phyloP scores from a whole-genome alignment of 1,140 invertebrate species.

The Zaprionus gabonicus region DNA sequence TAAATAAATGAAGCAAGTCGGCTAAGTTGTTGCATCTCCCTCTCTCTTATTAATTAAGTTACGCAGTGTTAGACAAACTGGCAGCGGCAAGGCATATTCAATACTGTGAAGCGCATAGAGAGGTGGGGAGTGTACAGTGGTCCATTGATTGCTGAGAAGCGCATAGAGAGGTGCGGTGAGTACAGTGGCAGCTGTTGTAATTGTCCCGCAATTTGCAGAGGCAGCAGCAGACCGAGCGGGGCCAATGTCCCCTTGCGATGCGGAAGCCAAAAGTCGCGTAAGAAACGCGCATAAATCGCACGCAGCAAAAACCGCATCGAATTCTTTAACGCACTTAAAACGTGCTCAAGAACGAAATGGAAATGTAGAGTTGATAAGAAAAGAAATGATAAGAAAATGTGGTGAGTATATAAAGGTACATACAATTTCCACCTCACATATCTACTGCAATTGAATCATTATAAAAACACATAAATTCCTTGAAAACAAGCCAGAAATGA shows the following conservation, averaged over 20 bases:
- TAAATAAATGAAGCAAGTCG: constrained; percentile 68
- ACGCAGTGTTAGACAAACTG: constrained; percentile 46
- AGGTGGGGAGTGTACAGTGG: background rate
- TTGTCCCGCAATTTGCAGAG: constrained; percentile 57
- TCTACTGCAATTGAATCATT: too few species aligned
- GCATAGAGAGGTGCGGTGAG: constrained; percentile 13
- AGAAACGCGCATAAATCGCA: constrained; percentile 10
- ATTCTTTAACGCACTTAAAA: constrained; percentile 23
- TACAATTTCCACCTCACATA: too few species aligned
- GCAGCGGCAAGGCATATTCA: background rate
- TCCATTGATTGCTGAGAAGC: constrained; percentile 10
- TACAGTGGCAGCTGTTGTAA: constrained; percentile 30
- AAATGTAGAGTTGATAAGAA: background rate
- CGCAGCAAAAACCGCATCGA: background rate
- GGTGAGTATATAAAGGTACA: too few species aligned
- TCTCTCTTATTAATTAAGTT: constrained; percentile 67
- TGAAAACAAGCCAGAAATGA: background rate
- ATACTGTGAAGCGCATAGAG: constrained; percentile 24
- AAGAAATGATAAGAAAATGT: background rate
- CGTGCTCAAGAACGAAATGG: constrained; percentile 17
- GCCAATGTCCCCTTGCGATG: constrained; percentile 56
- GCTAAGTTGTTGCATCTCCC: constrained; percentile 19
- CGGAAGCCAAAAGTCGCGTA: constrained; percentile 51
- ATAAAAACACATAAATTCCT: background rate
- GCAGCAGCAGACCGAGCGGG: constrained; percentile 26